Evolutionary conservation across 2,888 invertebrate species (phyloP), one percentile per base, ranked within the genome.

Genomic region (Drosophila aldrichi): DNA sequence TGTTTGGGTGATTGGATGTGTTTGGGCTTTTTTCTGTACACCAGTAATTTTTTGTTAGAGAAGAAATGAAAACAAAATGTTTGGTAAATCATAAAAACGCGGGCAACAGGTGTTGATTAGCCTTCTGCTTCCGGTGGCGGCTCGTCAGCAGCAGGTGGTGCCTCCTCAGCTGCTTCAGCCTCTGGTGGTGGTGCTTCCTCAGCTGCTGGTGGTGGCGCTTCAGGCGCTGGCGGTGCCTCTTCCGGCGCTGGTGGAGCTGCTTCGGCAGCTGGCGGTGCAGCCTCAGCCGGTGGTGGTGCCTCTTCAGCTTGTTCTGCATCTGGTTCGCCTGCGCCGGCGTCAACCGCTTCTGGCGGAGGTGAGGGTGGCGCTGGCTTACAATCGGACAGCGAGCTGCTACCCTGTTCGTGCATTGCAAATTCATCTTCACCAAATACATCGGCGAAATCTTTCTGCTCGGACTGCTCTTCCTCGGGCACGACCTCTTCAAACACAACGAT

Each of bases 81-180:
- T 70, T 69, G 63, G 44, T 66, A 70, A 71, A 65, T 59, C 69
- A 66, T 62, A 68, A 72, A 70, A 58, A 51, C 4, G 34, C 38
- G 7, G 58, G 78, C 88, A 88, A 81, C 81, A 85, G 82, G 82
- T 82, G 82, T 14, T 62, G 43, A 34, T 62, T 57, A 52, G 51
- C 71, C 67, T 48, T 49, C 56, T 34, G 40, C 51, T 18, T 60
- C 52, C 14, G 22, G 9, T 22, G 52, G 36, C 16, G 52, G 52
- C 6, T 59, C 55, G 18, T 34, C 46, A 5, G 43, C 44, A 29
- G 63, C 59, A 29, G 69, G 25, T 8, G 66, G 48, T 20, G 41
- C 40, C 46, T 52, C 54, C 12, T 60, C 60, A 9, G 46, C 49
- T 7, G 49, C 49, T 32, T 9, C 60, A n/a, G 55, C 43, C n/a